Conservation (phyloP, 1,140 invertebrate genomes). For the Brachionus koreanus region DNA sequence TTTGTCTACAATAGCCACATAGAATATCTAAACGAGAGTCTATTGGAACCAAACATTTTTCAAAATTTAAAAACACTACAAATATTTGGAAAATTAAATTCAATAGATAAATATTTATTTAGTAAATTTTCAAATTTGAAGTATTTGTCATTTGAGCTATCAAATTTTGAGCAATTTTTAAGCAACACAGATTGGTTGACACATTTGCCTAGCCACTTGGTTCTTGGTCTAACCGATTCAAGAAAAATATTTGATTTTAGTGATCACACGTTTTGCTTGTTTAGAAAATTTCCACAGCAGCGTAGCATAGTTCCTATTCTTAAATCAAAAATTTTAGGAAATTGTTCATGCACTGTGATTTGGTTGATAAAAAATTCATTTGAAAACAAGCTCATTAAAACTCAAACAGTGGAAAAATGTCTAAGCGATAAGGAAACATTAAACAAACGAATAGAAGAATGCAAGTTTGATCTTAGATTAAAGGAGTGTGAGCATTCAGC, state of each 20-base stretch:
- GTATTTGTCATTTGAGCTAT: slow-evolving; percentile 7
- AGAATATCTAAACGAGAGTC: neutral
- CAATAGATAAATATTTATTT: neutral
- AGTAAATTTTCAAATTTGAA: neutral
- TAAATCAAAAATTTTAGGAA: neutral
- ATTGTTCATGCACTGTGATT: neutral
- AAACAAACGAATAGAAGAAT: neutral
- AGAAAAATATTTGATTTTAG: neutral
- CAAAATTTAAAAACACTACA: neutral
- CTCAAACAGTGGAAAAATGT: neutral
- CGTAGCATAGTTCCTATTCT: neutral
- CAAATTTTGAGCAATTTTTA: neutral
- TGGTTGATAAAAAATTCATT: slow-evolving; percentile 21
- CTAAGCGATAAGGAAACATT: neutral
- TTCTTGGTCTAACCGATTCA: neutral
- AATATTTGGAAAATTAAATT: slow-evolving; percentile 1
- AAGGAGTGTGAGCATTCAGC: neutral
- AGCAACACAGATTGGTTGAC: neutral
- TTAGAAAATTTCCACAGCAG: neutral
- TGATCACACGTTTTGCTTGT: neutral
- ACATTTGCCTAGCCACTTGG: neutral
- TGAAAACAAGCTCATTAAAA: neutral
- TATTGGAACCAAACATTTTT: neutral
- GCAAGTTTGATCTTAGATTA: neutral
- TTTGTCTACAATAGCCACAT: neutral